Conservation (phyloP, 2,888 invertebrate genomes). For the Helicoverpa assulta region DNA sequence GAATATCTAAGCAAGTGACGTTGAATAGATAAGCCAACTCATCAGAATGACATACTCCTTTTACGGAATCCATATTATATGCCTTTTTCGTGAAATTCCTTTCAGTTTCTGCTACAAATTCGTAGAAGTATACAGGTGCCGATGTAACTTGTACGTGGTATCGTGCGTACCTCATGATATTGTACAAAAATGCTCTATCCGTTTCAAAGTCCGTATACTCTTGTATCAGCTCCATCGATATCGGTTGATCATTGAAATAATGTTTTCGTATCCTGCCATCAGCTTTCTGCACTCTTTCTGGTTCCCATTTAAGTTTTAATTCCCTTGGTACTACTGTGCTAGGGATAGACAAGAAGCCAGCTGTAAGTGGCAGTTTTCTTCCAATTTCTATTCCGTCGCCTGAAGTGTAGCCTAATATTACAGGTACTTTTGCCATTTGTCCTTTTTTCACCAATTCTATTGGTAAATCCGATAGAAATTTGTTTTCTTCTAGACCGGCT, state of each 20-base stretch:
- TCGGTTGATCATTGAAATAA: constrained; percentile 76
- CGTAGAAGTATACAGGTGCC: constrained; percentile 79
- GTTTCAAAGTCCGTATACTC: constrained; percentile 77
- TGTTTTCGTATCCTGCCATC: constrained; percentile 78
- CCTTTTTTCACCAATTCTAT: constrained; percentile 74
- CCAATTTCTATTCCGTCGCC: constrained; percentile 86
- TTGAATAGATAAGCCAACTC: constrained; percentile 83
- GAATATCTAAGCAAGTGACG: constrained; percentile 78
- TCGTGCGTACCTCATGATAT: constrained; percentile 80
- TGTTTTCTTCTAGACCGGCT: constrained; percentile 69
- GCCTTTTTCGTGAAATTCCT: constrained; percentile 79
- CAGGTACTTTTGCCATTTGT: constrained; percentile 76
- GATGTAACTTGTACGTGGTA: constrained; percentile 68
- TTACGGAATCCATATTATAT: constrained; percentile 78
- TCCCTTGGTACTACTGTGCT: constrained; percentile 84
- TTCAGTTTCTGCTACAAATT: constrained; percentile 82
- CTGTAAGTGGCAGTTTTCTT: constrained; percentile 71
- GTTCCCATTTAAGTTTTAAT: constrained; percentile 76
- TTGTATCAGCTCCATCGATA: constrained; percentile 73
- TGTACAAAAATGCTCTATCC: constrained; percentile 79
- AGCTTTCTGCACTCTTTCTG: constrained; percentile 67
- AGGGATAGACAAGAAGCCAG: constrained; percentile 66
- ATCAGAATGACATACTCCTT: constrained; percentile 85
- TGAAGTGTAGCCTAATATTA: constrained; percentile 84
- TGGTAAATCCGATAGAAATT: constrained; percentile 78